Base-by-base conservation (phyloP, 2,113 vertebrate species). In the Pterocles orientalis region DNA sequence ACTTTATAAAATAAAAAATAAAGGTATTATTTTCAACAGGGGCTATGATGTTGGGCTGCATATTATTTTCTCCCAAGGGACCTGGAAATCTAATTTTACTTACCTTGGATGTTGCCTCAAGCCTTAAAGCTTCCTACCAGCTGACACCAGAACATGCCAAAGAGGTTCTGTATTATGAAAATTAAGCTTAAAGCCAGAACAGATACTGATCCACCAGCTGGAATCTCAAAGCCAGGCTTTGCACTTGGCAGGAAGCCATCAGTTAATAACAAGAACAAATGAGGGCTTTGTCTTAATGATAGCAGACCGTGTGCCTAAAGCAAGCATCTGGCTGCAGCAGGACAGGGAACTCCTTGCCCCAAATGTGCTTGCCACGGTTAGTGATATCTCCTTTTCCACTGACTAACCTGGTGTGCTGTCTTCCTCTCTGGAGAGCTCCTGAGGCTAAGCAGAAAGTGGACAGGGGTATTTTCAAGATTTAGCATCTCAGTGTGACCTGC, bases 401-500 rank as follows among this genome's bases (percentile, higher is more conserved):
- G 12, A 51, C 45, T n/a, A 66, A 75, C 12, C 31, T 8, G 7
- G 4, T 24, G 11, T 54, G 28, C n/a, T 5, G 0, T n/a, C 50
- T 45, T 81, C 33, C 34, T 20, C 24, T 36, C n/a, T n/a, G 33
- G 47, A 78, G 43, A 62, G 18, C 23, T 79, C 56, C 51, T 28
- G 23, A 54, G 29, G 57, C 10, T 28, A 8, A 76, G 18, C 29
- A 68, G 43, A 71, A 76, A 56, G 18, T 1, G 6, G 12, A 25
- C 4, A 33, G 34, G 18, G 10, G 29, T 47, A 39, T 64, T 80
- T 48, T 57, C n/a, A 66, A 0, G 0, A 50, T 58, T 28, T 48
- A 64, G 36, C 8, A 3, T 7, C 14, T 28, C 31, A 36, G 43
- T 17, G 28, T 5, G 2, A n/a, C 18, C 26, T 3, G 0, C 36